phyloP scores from a whole-genome alignment of 2,797 vertebrate genomes.

The Varecia variegata region DNA sequence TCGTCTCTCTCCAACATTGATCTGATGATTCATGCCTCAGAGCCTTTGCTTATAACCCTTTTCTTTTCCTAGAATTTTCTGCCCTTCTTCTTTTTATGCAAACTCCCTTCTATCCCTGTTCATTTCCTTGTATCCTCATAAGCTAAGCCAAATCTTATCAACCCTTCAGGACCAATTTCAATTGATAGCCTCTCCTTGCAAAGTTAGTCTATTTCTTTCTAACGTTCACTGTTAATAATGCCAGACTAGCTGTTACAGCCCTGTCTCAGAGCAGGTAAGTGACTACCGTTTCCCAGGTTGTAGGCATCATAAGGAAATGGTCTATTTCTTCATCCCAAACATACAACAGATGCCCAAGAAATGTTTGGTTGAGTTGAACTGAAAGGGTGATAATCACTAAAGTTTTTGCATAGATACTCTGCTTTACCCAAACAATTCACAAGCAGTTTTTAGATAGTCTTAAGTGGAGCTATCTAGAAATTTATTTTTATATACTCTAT shows the following conservation, averaged over 20 bases:
- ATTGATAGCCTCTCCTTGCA: background rate
- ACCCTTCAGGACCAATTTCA: background rate
- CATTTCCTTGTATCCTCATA: background rate
- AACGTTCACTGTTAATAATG: background rate
- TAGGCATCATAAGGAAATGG: background rate
- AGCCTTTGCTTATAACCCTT: background rate
- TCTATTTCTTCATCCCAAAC: background rate
- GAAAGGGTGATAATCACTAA: background rate
- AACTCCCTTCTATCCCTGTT: background rate
- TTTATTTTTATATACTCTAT: background rate
- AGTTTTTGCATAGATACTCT: background rate
- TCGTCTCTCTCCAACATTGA: rapidly evolving
- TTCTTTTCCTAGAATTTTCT: background rate
- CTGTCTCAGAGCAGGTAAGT: background rate
- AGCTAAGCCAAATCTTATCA: background rate
- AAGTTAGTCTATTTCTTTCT: background rate
- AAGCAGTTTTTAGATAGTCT: background rate
- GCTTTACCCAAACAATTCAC: background rate
- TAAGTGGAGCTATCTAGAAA: background rate
- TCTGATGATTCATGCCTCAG: background rate
- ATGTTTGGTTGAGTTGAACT: background rate
- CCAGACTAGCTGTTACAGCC: too few species aligned
- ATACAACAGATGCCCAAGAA: background rate
- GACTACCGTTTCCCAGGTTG: background rate
- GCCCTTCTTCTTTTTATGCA: background rate